A percentile compares a stretch with the other conserved stretches of the same genome.
Conservation (phyloP, 92 coral and sea anemone species). For the Pocillopora meandrina region DNA sequence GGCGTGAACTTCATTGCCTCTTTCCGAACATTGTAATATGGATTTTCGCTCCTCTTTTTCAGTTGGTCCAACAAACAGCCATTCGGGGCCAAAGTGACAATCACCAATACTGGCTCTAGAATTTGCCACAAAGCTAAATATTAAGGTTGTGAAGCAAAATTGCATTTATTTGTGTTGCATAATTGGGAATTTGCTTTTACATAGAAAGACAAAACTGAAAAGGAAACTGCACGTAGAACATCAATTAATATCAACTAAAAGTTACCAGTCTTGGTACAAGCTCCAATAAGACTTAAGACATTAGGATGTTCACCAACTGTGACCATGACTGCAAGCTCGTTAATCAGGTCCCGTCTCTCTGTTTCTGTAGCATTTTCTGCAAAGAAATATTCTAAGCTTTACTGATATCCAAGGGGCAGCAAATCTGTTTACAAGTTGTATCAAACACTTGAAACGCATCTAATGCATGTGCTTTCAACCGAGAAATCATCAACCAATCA, state of each 20-base stretch:
- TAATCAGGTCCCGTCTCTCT: slow-evolving; percentile 8
- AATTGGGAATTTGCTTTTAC: no score
- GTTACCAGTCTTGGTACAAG: slow-evolving; percentile 12
- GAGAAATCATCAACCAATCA: no score
- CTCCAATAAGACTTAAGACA: slow-evolving; percentile 21
- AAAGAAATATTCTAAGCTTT: slow-evolving; percentile 16
- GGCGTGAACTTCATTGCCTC: not conserved
- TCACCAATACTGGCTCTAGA: no score
- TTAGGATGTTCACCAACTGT: slow-evolving; percentile 32
- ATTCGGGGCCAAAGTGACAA: no score
- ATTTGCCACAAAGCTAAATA: no score
- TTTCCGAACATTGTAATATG: slow-evolving; percentile 5
- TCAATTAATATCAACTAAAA: not conserved
- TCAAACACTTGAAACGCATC: not conserved
- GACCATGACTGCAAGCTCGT: slow-evolving; percentile 11
- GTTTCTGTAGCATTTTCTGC: slow-evolving; percentile 41
- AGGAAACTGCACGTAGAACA: no score
- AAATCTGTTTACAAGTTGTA: not conserved
- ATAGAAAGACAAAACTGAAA: no score
- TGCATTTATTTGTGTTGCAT: no score
- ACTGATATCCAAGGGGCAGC: no score
- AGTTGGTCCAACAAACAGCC: not conserved
- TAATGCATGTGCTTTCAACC: not conserved
- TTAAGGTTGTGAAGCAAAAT: no score
- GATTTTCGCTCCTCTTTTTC: slow-evolving; percentile 37